Base-by-base conservation (phyloP, 1,140 invertebrate species). In the Drosophila tsacasi region DNA sequence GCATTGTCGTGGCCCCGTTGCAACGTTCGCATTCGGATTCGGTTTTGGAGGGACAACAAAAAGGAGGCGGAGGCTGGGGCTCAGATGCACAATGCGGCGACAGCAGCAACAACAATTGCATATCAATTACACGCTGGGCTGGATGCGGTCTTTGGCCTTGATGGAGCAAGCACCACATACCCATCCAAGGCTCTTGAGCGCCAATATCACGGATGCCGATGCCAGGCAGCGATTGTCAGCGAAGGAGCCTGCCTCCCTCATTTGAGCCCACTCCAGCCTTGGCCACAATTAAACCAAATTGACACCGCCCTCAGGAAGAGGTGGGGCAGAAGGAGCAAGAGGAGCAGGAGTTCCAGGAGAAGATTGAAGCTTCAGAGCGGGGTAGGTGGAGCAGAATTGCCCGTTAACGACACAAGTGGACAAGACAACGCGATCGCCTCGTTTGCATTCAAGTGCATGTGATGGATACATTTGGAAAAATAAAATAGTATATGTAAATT, bases 261-360 rank as follows among this genome's bases (percentile, higher is more conserved):
- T 66, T 54, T 59, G 54, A 47, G 60, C 49, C 61, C 46, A 66
- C 50, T 76, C 67, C 76, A 76, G 65, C 25, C 81, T 47, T 63
- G 62, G 65, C 66, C 52, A 79, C 84, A 89, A 89, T 89, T 84
- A 89, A 89, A 76, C 78, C 65, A 84, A 81, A 87, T 81, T 87
- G 84, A 89, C 81, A 81, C 66, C 62, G 82, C 65, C 44, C 54
- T 61, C 58, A 50, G n/a, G 44, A 59, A 27, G 19, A 54, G 57
- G 30, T 21, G 40, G 25, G 37, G 57, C 58, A 57, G 15, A 39
- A 46, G 35, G 19, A 54, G 49, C 12, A 39, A 40, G 44, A 46
- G 35, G 19, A 54, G 49, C 12, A 39, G 46, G 12, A 17, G 49
- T 17, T 49, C 23, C 50, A n/a, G 35, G 12, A 39, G 49, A 0